These are phyloP conservation scores for Leptinotarsa defecta DNA, from an alignment of 1,140 invertebrate genomes.

Conservation along the genomic window DNA sequence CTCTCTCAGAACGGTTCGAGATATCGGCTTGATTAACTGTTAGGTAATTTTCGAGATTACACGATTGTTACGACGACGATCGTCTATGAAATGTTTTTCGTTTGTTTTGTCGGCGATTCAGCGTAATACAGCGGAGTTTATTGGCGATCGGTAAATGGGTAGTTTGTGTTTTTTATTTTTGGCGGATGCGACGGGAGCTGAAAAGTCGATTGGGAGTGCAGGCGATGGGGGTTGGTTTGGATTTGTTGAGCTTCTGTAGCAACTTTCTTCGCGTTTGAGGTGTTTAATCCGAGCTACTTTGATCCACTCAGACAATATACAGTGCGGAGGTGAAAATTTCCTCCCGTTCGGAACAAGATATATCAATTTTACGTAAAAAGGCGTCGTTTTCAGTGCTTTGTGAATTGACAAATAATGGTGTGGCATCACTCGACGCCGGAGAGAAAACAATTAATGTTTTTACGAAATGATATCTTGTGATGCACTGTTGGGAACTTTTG, in stretches of 20 bases:
- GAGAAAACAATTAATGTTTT: too few species aligned
- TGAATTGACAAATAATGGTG: too few species aligned
- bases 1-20: slow-evolving; percentile 28
- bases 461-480: too few species aligned
- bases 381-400: too few species aligned
- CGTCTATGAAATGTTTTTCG: slow-evolving; percentile 19
- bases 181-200: slow-evolving; percentile 6
- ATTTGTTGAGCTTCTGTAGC: neutral
- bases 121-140: neutral
- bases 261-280: too few species aligned
- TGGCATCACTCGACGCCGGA: too few species aligned
- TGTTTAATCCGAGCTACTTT: too few species aligned
- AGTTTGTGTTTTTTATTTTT: neutral
- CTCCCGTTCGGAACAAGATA: too few species aligned
- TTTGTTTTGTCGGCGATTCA: slow-evolving; percentile 3
- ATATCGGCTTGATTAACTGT: slow-evolving; percentile 34
- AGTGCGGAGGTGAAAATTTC: too few species aligned
- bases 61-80: slow-evolving; percentile 21
- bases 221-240: neutral
- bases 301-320: too few species aligned
- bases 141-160: neutral
- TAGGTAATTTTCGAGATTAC: slow-evolving; percentile 33
- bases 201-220: neutral
- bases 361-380: too few species aligned
- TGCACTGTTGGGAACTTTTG: too few species aligned